phyloP scores from a whole-genome alignment of 2,888 invertebrate genomes.

The Nasonovia ribisnigri region DNA sequence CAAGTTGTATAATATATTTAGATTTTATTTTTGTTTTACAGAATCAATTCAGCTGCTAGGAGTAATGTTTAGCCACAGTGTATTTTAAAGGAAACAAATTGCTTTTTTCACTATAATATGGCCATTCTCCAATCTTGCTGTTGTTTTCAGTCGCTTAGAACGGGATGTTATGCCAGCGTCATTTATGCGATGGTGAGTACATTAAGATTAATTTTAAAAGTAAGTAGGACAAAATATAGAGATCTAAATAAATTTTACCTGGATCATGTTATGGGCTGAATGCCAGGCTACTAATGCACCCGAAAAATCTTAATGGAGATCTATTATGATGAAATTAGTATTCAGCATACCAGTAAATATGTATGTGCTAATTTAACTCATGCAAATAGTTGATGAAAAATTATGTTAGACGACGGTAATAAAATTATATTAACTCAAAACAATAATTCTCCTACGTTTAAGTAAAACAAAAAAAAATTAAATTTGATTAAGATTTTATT shows the following conservation, averaged over 20 bases:
- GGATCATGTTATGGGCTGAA: neutral
- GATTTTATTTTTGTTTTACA: slow-evolving; percentile 37
- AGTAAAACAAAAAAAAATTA: neutral
- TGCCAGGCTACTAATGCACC: neutral
- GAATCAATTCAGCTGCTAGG: neutral
- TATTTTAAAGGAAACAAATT: slow-evolving; percentile 48
- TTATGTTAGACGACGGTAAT: neutral
- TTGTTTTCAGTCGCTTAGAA: slow-evolving; percentile 81
- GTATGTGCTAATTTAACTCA: neutral
- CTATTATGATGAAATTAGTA: neutral
- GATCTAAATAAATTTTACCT: slow-evolving; percentile 35
- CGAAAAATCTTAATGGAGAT: neutral
- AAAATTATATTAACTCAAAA: neutral
- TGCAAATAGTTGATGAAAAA: slow-evolving; percentile 5
- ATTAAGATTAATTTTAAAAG: slow-evolving; percentile 46
- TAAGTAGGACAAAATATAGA: neutral
- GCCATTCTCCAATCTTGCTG: slow-evolving; percentile 83
- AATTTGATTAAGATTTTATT: neutral
- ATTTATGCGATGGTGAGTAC: slow-evolving; percentile 79
- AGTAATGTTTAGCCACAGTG: neutral
- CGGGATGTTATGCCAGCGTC: slow-evolving; percentile 81
- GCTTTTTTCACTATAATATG: slow-evolving; percentile 71
- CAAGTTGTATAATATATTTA: neutral
- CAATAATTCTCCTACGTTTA: neutral
- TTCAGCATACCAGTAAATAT: neutral